A percentile compares a stretch with the other conserved stretches of the same genome.
phyloP scores from a whole-genome alignment of 2,888 invertebrate genomes.

The Protodeltote pygarga region DNA sequence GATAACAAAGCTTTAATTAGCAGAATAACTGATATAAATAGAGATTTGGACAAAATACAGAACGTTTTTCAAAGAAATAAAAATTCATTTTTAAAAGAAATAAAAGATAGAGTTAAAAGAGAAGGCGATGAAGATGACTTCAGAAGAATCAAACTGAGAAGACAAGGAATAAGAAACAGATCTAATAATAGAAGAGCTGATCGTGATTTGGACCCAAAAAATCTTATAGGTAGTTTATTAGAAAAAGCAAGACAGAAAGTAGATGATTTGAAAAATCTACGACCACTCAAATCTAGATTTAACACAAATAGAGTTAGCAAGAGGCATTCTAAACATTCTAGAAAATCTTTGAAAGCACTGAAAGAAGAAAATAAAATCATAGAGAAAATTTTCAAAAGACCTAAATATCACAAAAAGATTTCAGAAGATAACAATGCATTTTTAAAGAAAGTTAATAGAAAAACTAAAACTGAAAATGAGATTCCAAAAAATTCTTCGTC shows the following conservation, averaged over 20 bases:
- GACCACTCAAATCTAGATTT: constrained; percentile 23
- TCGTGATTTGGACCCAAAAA: constrained; percentile 50
- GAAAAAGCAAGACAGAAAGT: constrained; percentile 44
- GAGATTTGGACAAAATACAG: constrained; percentile 59
- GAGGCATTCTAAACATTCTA: constrained; percentile 38
- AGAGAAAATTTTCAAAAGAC: constrained; percentile 27
- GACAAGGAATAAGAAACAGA: constrained; percentile 36
- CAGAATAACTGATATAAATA: constrained; percentile 60
- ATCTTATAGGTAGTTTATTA: constrained; percentile 49
- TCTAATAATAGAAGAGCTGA: constrained; percentile 23
- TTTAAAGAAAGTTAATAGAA: constrained; percentile 20
- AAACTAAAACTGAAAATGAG: constrained; percentile 16
- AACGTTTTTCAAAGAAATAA: constrained; percentile 47
- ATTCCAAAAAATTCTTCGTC: constrained; percentile 6
- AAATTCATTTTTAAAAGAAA: no score
- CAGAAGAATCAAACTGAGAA: constrained; percentile 41
- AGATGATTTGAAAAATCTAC: constrained; percentile 24
- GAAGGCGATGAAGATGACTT: constrained; percentile 44
- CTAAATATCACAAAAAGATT: constrained; percentile 25
- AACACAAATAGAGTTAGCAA: constrained; percentile 41
- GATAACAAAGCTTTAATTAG: constrained; percentile 51
- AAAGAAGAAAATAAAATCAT: constrained; percentile 5
- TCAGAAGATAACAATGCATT: constrained; percentile 28
- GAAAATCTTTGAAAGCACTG: constrained; percentile 7
- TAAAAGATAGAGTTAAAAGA: constrained; percentile 56